Percentiles rank a stretch among this genome's conserved stretches.
Conservation (phyloP, 2,888 invertebrate genomes). For the Dasypogon diadema region DNA sequence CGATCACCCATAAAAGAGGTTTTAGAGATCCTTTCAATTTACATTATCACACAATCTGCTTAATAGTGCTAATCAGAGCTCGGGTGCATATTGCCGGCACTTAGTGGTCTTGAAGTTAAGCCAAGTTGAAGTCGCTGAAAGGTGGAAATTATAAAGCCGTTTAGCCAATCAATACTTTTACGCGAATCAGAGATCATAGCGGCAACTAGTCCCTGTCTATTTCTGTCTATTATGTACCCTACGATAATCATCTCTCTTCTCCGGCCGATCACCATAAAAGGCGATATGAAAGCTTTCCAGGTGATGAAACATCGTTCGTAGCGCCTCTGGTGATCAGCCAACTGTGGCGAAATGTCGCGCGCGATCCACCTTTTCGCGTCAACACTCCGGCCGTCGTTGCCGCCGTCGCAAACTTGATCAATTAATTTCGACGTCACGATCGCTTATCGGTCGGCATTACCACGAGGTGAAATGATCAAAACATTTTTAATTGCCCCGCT, state of each 20-base stretch:
- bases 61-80: not conserved
- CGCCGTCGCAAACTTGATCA: conserved; percentile 11
- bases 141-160: not conserved
- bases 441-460: conserved; percentile 21
- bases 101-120: not conserved
- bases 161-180: not conserved
- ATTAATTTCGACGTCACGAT: conserved; percentile 36
- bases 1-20: not conserved
- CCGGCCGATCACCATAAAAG: conserved; percentile 13
- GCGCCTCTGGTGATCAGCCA: not conserved
- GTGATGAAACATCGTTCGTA: not conserved
- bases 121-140: not conserved
- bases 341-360: not conserved
- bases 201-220: not conserved
- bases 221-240: too few species aligned
- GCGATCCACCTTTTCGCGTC: too few species aligned
- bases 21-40: conserved; percentile 10
- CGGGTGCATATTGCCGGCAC: not conserved
- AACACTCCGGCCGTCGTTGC: not conserved
- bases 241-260: conserved; percentile 1
- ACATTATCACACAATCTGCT: conserved; percentile 17
- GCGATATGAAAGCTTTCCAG: not conserved
- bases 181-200: not conserved
- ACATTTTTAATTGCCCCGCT: conserved; percentile 9
- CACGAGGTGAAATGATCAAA: conserved; percentile 17